Conservation (phyloP, 2,888 invertebrate species). For the Pammene fasciana region DNA sequence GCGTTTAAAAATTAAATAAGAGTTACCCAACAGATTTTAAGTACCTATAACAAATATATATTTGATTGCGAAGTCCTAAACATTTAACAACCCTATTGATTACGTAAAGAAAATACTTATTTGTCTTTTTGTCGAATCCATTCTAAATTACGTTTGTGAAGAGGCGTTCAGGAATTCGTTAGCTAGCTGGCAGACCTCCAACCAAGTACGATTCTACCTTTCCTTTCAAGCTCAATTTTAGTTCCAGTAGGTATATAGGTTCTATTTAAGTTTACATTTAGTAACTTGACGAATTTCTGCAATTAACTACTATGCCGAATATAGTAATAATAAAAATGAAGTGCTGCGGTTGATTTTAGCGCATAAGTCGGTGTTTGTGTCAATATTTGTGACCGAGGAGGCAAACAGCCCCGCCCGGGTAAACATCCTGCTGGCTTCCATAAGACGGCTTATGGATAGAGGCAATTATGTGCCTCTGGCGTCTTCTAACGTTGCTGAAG, state of each 20-base stretch:
- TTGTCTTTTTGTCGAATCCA: background rate
- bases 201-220: slow-evolving; percentile 12
- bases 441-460: slow-evolving; percentile 58
- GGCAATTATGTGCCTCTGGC: slow-evolving; percentile 53
- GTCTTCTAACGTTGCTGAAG: background rate
- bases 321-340: slow-evolving; percentile 11
- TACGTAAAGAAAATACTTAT: background rate
- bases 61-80: background rate
- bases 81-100: background rate
- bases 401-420: slow-evolving; percentile 55
- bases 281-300: too few species aligned
- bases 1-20: slow-evolving; percentile 1
- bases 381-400: slow-evolving; percentile 67
- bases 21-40: too few species aligned
- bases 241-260: background rate
- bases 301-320: background rate
- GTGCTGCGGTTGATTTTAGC: slow-evolving; percentile 57
- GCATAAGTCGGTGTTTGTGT: slow-evolving; percentile 61
- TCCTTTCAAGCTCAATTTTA: slow-evolving; percentile 4
- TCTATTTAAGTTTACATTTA: too few species aligned
- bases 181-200: slow-evolving; percentile 23
- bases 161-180: slow-evolving; percentile 29
- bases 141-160: slow-evolving; percentile 7
- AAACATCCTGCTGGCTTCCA: slow-evolving; percentile 58
- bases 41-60: too few species aligned